A percentile compares a stretch with the other conserved stretches of the same genome.
phyloP scores from a whole-genome alignment of 1,140 invertebrate genomes.

The Chlorops oryzae region DNA sequence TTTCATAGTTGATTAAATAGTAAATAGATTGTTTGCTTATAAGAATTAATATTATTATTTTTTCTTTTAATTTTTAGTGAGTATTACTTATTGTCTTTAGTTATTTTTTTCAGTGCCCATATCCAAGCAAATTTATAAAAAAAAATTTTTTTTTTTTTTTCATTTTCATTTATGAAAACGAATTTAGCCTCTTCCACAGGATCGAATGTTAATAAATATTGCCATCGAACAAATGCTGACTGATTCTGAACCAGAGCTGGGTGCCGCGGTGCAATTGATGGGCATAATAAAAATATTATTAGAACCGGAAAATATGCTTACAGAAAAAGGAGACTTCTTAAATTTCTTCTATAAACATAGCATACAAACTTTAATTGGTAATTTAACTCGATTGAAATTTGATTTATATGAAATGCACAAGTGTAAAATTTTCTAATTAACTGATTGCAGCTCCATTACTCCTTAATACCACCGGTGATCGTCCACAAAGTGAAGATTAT shows the following conservation, averaged over 20 bases:
- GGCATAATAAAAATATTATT: constrained; percentile 88
- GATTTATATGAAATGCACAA: not conserved
- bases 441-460: constrained; percentile 75
- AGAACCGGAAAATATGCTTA: constrained; percentile 98
- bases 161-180: too few relatives aligned
- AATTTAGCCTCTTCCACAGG: constrained; percentile 53
- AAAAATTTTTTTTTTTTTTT: not conserved
- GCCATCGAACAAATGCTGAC: constrained; percentile 95
- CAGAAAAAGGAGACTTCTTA: constrained; percentile 96
- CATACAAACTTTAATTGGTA: constrained; percentile 89
- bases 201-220: constrained; percentile 92
- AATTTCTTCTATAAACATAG: constrained; percentile 99
- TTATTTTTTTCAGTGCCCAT: not conserved
- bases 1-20: constrained; percentile 1
- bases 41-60: not conserved
- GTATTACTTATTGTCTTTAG: constrained; percentile 1
- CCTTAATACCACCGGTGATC: constrained; percentile 81
- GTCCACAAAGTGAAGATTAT: constrained; percentile 87
- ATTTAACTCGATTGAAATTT: constrained; percentile 17
- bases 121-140: not conserved
- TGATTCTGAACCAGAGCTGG: constrained; percentile 82
- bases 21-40: not conserved
- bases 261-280: constrained; percentile 92
- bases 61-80: not conserved
- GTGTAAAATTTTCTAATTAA: not conserved